These are phyloP conservation scores for Pollicipes pollicipes DNA, from an alignment of 1,140 invertebrate species.

Conservation along the genomic window DNA sequence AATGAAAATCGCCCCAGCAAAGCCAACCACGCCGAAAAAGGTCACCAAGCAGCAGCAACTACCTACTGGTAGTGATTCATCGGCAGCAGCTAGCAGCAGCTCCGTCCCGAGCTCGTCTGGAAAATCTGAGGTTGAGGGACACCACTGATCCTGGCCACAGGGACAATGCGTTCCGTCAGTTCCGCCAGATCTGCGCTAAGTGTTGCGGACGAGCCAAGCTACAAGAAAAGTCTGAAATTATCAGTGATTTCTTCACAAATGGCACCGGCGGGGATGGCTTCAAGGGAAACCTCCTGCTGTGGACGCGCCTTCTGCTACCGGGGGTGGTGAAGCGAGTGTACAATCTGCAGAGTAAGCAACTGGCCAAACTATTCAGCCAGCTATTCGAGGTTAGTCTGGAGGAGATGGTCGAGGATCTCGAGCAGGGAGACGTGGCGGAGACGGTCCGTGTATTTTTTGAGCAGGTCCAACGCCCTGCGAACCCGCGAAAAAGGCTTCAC, in stretches of 20 bases:
- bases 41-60: too few relatives aligned
- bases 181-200: conserved; percentile 54
- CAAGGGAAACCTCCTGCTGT: conserved; percentile 53
- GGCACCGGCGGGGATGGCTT: conserved; percentile 48
- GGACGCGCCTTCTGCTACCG: conserved; percentile 69
- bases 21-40: too few relatives aligned
- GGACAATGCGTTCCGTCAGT: conserved; percentile 58
- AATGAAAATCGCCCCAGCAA: too few relatives aligned
- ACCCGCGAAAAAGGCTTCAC: conserved; percentile 39
- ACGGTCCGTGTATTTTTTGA: conserved; percentile 67
- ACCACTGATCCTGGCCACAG: conserved; percentile 22
- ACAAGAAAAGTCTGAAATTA: conserved; percentile 61
- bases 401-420: conserved; percentile 66
- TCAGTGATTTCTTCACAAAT: conserved; percentile 47
- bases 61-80: too few relatives aligned
- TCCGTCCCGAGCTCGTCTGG: too few relatives aligned
- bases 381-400: conserved; percentile 53
- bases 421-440: conserved; percentile 75
- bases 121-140: too few relatives aligned
- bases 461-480: conserved; percentile 39
- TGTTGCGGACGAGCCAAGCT: conserved; percentile 54
- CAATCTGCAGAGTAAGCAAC: conserved; percentile 78
- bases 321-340: conserved; percentile 64
- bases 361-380: conserved; percentile 70
- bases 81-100: too few relatives aligned